Conservation (phyloP, 2,888 invertebrate species). For the Clunio marinus region DNA sequence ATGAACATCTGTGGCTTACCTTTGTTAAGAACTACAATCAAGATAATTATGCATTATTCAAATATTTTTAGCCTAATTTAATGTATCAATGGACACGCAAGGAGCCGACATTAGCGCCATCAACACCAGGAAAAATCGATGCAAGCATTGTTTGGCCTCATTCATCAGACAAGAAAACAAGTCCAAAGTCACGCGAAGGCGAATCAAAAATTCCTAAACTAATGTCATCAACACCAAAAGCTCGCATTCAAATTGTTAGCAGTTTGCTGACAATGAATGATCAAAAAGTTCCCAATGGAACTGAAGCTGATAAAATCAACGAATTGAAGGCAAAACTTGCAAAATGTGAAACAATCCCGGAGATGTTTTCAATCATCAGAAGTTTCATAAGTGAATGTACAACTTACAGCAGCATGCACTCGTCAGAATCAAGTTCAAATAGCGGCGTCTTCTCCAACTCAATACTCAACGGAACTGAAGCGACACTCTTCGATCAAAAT, state of each 20-base stretch:
- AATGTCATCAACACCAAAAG: conserved; percentile 18
- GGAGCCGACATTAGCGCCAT: conserved; percentile 62
- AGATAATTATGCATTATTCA: conserved; percentile 27
- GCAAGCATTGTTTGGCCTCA: conserved; percentile 69
- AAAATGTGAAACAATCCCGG: conserved; percentile 25
- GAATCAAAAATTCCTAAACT: conserved; percentile 37
- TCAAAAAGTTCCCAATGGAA: conserved; percentile 22
- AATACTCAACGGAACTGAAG: conserved; percentile 25
- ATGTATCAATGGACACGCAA: conserved; percentile 91
- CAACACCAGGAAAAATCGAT: conserved; percentile 70
- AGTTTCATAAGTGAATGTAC: conserved; percentile 22
- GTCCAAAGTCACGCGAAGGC: conserved; percentile 18
- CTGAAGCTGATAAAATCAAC: conserved; percentile 22
- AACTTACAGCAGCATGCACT: conserved; percentile 26
- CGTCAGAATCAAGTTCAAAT: conserved; percentile 21
- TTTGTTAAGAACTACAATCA: too few relatives aligned
- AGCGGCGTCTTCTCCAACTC: not conserved
- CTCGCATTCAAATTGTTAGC: conserved; percentile 1
- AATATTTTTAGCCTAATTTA: conserved; percentile 69
- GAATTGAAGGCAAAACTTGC: conserved; percentile 10
- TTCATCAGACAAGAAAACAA: conserved; percentile 44
- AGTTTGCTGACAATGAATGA: not conserved
- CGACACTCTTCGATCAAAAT: conserved; percentile 27
- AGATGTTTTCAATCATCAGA: not conserved
- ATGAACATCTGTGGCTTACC: too few relatives aligned